Percentiles rank a stretch among this genome's conserved stretches.
These are phyloP conservation scores for Mythimna albipuncta DNA, from an alignment of 2,888 invertebrate genomes.

Conservation along the genomic window DNA sequence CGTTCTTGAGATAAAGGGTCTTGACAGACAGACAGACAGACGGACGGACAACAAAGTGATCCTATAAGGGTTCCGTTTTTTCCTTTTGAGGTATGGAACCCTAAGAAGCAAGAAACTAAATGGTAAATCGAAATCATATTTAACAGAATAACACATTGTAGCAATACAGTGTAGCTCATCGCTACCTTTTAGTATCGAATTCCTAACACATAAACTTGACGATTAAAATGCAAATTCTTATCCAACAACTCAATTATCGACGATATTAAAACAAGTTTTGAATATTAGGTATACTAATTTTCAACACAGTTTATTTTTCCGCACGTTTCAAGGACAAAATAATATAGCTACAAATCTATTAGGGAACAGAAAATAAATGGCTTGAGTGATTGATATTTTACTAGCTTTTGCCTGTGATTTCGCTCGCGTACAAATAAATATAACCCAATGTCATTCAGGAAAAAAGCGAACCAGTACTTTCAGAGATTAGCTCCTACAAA, in stretches of 20 bases:
- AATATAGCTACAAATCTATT: neutral
- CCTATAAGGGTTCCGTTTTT: too few species aligned
- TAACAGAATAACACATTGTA: neutral
- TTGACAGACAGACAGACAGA: too few species aligned
- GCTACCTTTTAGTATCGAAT: neutral
- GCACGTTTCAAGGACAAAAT: neutral
- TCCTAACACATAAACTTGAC: slow-evolving; percentile 20
- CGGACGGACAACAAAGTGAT: too few species aligned
- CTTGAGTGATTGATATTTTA: too few species aligned
- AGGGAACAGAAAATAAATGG: neutral
- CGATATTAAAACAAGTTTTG: slow-evolving; percentile 32
- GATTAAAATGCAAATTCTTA: slow-evolving; percentile 54
- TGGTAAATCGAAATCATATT: neutral
- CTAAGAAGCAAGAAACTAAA: neutral
- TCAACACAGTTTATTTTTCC: neutral
- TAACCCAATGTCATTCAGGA: too few species aligned
- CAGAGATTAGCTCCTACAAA: too few species aligned
- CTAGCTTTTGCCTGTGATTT: too few species aligned
- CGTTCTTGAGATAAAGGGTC: too few species aligned
- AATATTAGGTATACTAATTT: slow-evolving; percentile 14
- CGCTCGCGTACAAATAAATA: too few species aligned
- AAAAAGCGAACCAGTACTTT: too few species aligned
- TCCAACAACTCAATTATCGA: slow-evolving; percentile 37
- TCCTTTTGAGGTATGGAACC: too few species aligned
- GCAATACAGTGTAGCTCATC: neutral